phyloP scores from a whole-genome alignment of 2,113 vertebrate species.

The Ammodytes dubius region DNA sequence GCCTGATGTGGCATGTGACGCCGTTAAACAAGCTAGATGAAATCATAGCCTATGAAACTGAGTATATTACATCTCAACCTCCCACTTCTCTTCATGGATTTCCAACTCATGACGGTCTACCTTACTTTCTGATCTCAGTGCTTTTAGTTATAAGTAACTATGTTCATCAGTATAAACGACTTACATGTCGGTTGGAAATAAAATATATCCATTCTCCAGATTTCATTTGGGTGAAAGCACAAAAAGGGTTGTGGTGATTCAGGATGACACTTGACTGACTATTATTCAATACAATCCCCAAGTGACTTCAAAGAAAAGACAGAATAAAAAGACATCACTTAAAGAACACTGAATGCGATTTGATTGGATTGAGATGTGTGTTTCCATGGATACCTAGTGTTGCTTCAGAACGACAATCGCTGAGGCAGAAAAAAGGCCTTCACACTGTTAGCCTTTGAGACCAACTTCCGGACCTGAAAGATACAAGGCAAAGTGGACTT shows the following conservation, averaged over 20 bases:
- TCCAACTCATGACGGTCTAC: neutral
- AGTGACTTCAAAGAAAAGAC: neutral
- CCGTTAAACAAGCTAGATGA: too few relatives aligned
- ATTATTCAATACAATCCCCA: neutral
- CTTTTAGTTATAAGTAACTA: neutral
- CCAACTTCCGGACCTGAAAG: slow-evolving; percentile 34
- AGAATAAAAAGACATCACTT: slow-evolving; percentile 9
- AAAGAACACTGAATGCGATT: slow-evolving; percentile 1
- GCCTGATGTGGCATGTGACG: too few relatives aligned
- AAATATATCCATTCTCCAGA: neutral
- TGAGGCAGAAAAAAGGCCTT: slow-evolving; percentile 15
- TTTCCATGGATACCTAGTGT: slow-evolving; percentile 9
- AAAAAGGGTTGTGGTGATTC: neutral
- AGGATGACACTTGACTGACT: neutral
- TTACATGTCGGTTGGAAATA: neutral
- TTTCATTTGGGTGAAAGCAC: neutral
- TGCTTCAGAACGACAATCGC: slow-evolving; percentile 21
- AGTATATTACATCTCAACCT: too few relatives aligned
- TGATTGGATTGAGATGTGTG: neutral
- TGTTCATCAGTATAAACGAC: neutral
- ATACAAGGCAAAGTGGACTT: slow-evolving; percentile 43
- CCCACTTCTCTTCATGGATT: neutral
- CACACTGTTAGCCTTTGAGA: slow-evolving; percentile 18
- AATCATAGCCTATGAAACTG: too few relatives aligned
- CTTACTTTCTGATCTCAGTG: neutral